Evolutionary conservation across 2,113 vertebrate species (phyloP), one percentile per base, ranked within the genome.

Genomic region (Heterocephalus glaber): DNA sequence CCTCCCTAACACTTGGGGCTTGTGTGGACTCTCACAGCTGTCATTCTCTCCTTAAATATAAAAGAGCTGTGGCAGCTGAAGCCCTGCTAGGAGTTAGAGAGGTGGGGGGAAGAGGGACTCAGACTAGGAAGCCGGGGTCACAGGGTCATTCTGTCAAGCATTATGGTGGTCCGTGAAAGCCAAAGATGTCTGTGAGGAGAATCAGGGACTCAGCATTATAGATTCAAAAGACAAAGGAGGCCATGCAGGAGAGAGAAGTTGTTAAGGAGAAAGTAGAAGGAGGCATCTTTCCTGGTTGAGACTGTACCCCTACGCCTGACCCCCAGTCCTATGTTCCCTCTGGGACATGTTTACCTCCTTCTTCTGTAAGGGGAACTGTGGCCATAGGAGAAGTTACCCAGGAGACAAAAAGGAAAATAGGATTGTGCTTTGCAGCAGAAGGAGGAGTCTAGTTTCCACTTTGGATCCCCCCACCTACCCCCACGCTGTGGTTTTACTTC

Each of bases 31-130:
- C 96, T 94, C 91, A 94, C 28, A 89, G 41, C 24, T 92, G 13
- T 49, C 77, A 92, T 85, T 97, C 26, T 96, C 96, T 90, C 41
- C n/a, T 97, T 96, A 94, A 77, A 95, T 94, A 54, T 4, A 14
- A 16, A 30, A 49, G 47, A 33, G 19, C 4, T 38, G 7, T 24
- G 33, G 28, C 38, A 26, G 38, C 54, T 26, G 60, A 76, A 65
- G n/a, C 19, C 70, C 58, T 11, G 2, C 22, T 9, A 1, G 1
- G 7, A 38, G 4, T 35, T 16, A 33, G 24, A 30, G 30, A 49
- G 33, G 49, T 22, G 28, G 2, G 54, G 52, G 35, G 44, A 26
- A 1, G 54, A 26, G 35, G 52, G 68, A 89, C 41, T 33, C 63
- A 89, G 56, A 66, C 33, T 7, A 14, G 22, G 30, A 22, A 94